phyloP scores from a whole-genome alignment of 1,140 invertebrate genomes.

The Papilio helenus region DNA sequence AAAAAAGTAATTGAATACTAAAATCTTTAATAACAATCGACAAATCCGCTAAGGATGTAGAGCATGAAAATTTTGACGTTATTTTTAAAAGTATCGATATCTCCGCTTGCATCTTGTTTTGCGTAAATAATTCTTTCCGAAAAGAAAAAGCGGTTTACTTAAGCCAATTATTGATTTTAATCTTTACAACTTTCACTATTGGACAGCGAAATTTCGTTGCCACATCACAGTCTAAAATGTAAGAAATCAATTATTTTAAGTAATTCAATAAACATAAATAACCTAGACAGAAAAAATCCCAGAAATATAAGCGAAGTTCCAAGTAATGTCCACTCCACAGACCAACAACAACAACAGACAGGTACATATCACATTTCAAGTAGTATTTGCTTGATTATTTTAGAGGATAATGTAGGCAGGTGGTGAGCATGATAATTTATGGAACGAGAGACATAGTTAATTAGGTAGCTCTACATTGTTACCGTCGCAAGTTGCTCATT shows the following conservation, averaged over 20 bases:
- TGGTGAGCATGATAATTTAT: conserved; percentile 73
- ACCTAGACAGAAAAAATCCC: background rate
- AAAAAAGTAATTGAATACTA: conserved; percentile 42
- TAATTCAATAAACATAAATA: background rate
- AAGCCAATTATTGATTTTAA: conserved; percentile 48
- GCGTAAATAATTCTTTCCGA: conserved; percentile 3
- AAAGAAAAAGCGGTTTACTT: conserved; percentile 9
- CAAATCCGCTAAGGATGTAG: conserved; percentile 17
- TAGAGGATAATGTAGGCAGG: conserved; percentile 49
- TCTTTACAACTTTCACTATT: conserved; percentile 60
- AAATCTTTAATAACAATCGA: conserved; percentile 36
- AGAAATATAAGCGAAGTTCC: background rate
- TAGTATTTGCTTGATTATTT: conserved; percentile 42
- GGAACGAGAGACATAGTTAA: conserved; percentile 75
- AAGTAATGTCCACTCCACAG: background rate
- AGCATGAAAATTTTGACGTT: conserved; percentile 18
- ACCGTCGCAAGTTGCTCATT: conserved; percentile 51
- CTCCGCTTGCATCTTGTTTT: conserved; percentile 6
- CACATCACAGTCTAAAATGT: background rate
- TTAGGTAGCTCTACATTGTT: conserved; percentile 71
- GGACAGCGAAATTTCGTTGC: conserved; percentile 37
- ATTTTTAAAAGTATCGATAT: conserved; percentile 16
- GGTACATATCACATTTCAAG: background rate
- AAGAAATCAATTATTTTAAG: background rate
- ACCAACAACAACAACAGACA: background rate